Evolutionary conservation across 2,797 vertebrate species (phyloP).

Genomic region (Schizothorax lantsangensis): DNA sequence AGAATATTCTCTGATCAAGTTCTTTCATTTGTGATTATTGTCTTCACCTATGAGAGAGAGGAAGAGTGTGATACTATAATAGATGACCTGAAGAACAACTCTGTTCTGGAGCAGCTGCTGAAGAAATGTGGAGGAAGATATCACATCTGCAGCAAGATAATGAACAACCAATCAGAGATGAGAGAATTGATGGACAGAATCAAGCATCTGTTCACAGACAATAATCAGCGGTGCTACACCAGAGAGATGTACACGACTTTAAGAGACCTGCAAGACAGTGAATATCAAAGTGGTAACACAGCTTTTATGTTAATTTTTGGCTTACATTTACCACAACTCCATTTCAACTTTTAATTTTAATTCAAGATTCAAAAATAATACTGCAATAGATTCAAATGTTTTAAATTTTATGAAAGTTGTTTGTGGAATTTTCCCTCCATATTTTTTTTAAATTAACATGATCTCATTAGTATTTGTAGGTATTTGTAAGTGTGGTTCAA

Average conservation of each 20-base stretch:
- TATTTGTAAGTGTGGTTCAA: too few species aligned
- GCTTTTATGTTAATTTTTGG: not conserved
- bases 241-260: not conserved
- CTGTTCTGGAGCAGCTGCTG: conserved; percentile 41
- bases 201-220: not conserved
- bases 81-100: conserved; percentile 43
- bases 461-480: too few species aligned
- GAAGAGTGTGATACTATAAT: conserved; percentile 39
- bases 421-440: not conserved
- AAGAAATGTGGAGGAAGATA: conserved; percentile 55
- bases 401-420: not conserved
- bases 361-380: not conserved
- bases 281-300: not conserved
- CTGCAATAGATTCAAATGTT: not conserved
- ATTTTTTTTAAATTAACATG: too few species aligned
- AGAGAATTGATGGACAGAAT: not conserved
- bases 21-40: conserved; percentile 48
- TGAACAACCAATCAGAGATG: conserved; percentile 4
- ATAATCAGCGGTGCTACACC: not conserved
- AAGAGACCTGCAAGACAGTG: not conserved
- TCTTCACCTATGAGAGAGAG: conserved; percentile 7
- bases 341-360: not conserved
- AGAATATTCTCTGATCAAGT: conserved; percentile 53
- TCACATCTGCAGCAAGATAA: conserved; percentile 53
- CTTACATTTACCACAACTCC: not conserved